Evolutionary conservation across 2,113 vertebrate species (phyloP), one percentile per base, ranked within the genome.

Genomic region (Sorex fumeus): DNA sequence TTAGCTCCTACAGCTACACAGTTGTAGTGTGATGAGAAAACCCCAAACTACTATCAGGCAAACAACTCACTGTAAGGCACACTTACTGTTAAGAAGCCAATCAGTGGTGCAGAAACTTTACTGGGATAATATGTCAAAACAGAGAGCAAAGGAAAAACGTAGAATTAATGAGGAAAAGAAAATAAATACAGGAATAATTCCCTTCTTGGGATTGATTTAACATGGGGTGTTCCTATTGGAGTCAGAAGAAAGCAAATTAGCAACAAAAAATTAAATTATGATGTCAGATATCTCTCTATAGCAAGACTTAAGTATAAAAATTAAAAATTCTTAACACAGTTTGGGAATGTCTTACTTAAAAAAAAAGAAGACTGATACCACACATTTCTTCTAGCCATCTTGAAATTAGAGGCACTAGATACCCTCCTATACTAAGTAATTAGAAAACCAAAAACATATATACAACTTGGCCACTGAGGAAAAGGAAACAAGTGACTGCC

Each of bases 81-180:
- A 12, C 53, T 84, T 77, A 74, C 77, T 87, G 32, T 34, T 18
- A 45, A 93, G 90, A 89, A 84, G 34, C 28, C 92, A 94, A 81
- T 95, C 74, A 87, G 70, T 78, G 69, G 77, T 74, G 62, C 7
- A 8, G 88, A 83, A 91, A 93, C 85, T 87, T 82, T 87, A 50
- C 34, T 70, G 75, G 91, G 84, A 40, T 93, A 84, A 69, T 23
- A 27, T 60, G 27, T 83, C 75, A 82, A 66, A 82, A 82, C 43
- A 84, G 8, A 72, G 77, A 78, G 50, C 88, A 75, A 92, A 94
- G 75, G 60, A 53, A 72, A 82, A 89, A 81, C 64, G 90, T 75
- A 12, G n/a, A 94, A 85, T 85, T 84, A 94, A 93, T 43, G 84
- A 87, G 50, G n/a, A 45, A 95, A 90, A 91, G 50, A 64, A 85